A percentile compares a stretch with the other conserved stretches of the same genome.
phyloP scores from a whole-genome alignment of 2,113 vertebrate species.

The Erythrolamprus reginae region DNA sequence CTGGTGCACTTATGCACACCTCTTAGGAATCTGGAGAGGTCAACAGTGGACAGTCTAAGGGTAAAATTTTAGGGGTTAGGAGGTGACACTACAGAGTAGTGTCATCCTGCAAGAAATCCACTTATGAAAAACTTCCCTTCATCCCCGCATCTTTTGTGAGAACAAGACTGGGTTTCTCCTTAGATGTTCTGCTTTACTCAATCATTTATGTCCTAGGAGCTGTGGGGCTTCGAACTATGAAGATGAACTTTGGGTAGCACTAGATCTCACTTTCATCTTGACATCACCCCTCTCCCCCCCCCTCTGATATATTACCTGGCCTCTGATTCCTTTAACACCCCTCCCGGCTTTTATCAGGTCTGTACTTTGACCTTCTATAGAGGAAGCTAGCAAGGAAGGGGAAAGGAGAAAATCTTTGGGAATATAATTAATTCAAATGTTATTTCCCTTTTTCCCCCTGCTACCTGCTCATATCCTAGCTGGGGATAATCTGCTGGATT shows the following conservation, averaged over 20 bases:
- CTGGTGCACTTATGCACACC: too few species aligned
- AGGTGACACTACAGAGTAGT: too few species aligned
- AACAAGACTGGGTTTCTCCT: background rate
- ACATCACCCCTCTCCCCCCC: background rate
- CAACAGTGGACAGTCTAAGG: too few species aligned
- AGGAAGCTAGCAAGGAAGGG: background rate
- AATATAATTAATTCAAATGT: background rate
- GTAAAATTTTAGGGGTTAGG: too few species aligned
- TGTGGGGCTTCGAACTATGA: background rate
- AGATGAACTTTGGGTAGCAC: background rate
- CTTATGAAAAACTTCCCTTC: background rate
- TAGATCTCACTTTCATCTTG: background rate
- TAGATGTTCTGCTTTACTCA: background rate
- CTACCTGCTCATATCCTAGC: background rate
- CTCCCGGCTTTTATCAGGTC: background rate
- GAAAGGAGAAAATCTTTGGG: background rate
- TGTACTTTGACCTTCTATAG: accelerated
- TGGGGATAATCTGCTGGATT: background rate
- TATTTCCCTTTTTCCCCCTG: accelerated
- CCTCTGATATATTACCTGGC: background rate
- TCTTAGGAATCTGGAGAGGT: too few species aligned
- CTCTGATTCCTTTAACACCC: background rate
- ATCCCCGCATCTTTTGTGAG: background rate
- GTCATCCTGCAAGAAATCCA: too few species aligned
- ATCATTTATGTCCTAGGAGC: background rate